A percentile compares a stretch with the other conserved stretches of the same genome.
Evolutionary conservation across 2,888 invertebrate species (phyloP).

Genomic region (Hemistola chrysoprasaria): DNA sequence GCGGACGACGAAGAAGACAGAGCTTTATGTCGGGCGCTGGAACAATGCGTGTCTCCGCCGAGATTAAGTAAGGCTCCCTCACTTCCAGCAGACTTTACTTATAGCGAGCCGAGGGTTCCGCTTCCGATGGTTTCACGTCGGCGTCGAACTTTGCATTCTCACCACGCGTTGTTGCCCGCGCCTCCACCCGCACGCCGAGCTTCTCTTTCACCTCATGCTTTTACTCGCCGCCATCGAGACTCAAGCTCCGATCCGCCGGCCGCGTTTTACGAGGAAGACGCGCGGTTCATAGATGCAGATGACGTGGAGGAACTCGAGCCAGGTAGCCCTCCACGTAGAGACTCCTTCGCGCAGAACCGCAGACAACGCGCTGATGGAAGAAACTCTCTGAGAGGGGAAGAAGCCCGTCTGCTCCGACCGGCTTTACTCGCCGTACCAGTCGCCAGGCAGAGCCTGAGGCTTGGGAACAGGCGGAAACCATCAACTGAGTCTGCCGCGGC

Average conservation of each 20-base stretch:
- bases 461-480: constrained; percentile 24
- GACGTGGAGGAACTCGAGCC: constrained; percentile 77
- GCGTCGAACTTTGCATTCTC: constrained; percentile 83
- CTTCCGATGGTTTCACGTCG: constrained; percentile 73
- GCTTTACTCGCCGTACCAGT: constrained; percentile 67
- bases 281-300: constrained; percentile 82
- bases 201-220: constrained; percentile 77
- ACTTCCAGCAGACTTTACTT: constrained; percentile 92
- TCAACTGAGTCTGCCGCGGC: constrained; percentile 33
- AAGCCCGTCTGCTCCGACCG: constrained; percentile 68
- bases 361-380: constrained; percentile 70
- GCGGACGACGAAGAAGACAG: constrained; percentile 89
- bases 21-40: constrained; percentile 86
- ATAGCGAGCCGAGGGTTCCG: constrained; percentile 86
- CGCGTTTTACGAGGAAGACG: constrained; percentile 77
- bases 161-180: constrained; percentile 79
- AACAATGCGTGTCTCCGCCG: constrained; percentile 77
- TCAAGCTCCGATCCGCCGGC: constrained; percentile 70
- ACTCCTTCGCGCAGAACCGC: constrained; percentile 77
- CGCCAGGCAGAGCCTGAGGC: constrained; percentile 48
- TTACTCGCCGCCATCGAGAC: constrained; percentile 74
- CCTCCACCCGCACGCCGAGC: constrained; percentile 80
- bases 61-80: constrained; percentile 86
- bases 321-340: constrained; percentile 68
- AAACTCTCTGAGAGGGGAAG: constrained; percentile 71